Base-by-base conservation (phyloP, 2,797 vertebrate species). In the Sardinella longiceps region DNA sequence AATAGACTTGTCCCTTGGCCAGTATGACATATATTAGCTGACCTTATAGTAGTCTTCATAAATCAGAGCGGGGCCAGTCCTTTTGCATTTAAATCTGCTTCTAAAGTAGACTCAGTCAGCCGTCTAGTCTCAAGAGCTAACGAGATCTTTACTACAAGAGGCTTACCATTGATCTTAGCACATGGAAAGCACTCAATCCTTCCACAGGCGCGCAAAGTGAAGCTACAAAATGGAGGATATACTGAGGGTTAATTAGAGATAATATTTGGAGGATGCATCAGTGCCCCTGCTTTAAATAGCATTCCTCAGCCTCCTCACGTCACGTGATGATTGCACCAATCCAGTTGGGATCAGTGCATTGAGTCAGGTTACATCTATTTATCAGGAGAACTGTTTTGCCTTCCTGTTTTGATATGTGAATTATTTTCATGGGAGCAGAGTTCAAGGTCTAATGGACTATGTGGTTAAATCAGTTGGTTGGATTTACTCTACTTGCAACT, bases 1-100 rank as follows among this genome's bases (percentile, higher is more conserved):
- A 94, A 93, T 93, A 92, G 92, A 92, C 92, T 92, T 91, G 92
- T 93, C 88, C 90, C 89, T 89, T 84, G 88, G 92, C 90, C 94
- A 92, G 89, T 92, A 92, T 94, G 94, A 94, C 93, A 92, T 89
- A 91, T 90, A 91, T 93, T 92, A 93, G 90, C 89, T 93, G 94
- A 95, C 94, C 95, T 94, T 91, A 93, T 89, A 93, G 90, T 93
- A 90, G 88, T 94, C 91, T 94, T 94, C 92, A 95, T 95, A 94
- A 95, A 95, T 95, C 93, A 95, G 86, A 90, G 91, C 92, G 92
- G 91, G 92, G 91, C 86, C 77, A 85, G 92, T 94, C 91, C 93
- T 94, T 94, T 92, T 89, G 90, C 92, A 93, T 94, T 94, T 88
- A 90, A 91, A 93, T 93, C 92, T 88, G 84, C 84, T 90, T 90